Conservation (phyloP, 1,140 invertebrate species). For the Drosophila insularis region DNA sequence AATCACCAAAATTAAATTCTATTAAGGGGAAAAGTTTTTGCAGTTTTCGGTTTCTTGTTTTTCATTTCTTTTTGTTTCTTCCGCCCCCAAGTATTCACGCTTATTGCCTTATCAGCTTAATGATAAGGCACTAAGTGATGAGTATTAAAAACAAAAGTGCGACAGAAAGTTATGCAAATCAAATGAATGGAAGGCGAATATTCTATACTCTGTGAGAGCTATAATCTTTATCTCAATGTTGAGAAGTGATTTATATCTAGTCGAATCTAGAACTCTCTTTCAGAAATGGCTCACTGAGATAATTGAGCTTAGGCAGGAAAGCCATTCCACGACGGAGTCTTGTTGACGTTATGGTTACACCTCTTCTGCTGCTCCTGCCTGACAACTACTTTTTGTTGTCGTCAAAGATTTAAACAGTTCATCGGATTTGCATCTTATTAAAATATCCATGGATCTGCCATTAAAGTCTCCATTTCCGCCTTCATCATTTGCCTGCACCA, state of each 20-base stretch:
- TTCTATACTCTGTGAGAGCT: not conserved
- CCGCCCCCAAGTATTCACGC: slow-evolving; percentile 32
- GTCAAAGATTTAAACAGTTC: slow-evolving; percentile 4
- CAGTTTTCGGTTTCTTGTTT: slow-evolving; percentile 15
- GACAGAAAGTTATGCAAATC: slow-evolving; percentile 7
- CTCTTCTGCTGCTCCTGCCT: not conserved
- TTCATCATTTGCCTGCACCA: not conserved
- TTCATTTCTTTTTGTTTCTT: not conserved
- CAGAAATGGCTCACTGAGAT: too few species aligned
- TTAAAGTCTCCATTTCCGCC: slow-evolving; percentile 1
- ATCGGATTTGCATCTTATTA: slow-evolving; percentile 11
- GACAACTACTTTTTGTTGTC: not conserved
- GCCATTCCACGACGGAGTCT: not conserved
- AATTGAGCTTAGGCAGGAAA: too few species aligned
- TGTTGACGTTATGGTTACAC: not conserved
- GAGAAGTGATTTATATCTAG: not conserved
- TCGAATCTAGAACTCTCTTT: not conserved
- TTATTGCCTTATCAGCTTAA: slow-evolving; percentile 44
- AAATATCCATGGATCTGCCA: slow-evolving; percentile 8
- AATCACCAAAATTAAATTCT: slow-evolving; percentile 58
- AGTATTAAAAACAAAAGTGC: not conserved
- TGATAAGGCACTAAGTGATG: slow-evolving; percentile 12
- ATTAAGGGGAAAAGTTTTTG: slow-evolving; percentile 48
- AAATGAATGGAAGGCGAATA: not conserved
- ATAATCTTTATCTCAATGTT: not conserved